Base-by-base conservation (phyloP, 2,888 invertebrate genomes). In the Melinaea menophilus region DNA sequence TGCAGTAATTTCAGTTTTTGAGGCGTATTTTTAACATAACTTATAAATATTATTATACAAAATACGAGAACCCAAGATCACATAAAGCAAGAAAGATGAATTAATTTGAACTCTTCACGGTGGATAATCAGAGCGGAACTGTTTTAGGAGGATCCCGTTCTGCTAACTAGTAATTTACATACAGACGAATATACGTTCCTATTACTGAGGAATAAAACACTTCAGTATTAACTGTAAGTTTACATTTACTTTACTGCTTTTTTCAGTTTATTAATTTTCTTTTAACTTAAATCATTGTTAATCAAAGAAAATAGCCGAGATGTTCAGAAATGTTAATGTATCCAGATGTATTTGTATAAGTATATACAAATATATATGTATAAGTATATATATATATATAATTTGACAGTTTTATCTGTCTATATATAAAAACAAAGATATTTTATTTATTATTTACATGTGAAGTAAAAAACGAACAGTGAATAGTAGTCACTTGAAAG, bases 61-160 rank as follows among this genome's bases (percentile, higher is more conserved):
- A 22, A 22, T 22, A 13, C 13, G 13, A 48, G 12, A 48, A 48
- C 22, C 37, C 13, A 46, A 35, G n/a, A 58, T 48, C 59, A 61
- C 60, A 62, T 58, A 59, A 54, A 58, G 56, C 45, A 22, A 22
- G 51, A 34, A 59, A 62, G 62, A 63, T 68, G 62, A 68, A 70
- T 69, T 66, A 70, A 63, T 66, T 61, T 68, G 59, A 67, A 74
- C 74, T 74, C 77, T 87, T 86, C 84, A 86, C 86, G 86, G 82
- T 77, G 75, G 79, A 82, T 86, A 85, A 86, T 75, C 83, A 82
- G 84, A 80, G 79, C 81, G 82, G 78, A 79, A 82, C 82, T 76
- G 78, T 82, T 86, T 79, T 75, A 76, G 72, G 78, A 68, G 75
- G 78, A 79, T 81, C 81, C 84, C 80, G 85, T 85, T 85, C 80